Evolutionary conservation across 2,113 vertebrate genomes (phyloP), one percentile per base, ranked within the genome.

Genomic region (Scomber colias): DNA sequence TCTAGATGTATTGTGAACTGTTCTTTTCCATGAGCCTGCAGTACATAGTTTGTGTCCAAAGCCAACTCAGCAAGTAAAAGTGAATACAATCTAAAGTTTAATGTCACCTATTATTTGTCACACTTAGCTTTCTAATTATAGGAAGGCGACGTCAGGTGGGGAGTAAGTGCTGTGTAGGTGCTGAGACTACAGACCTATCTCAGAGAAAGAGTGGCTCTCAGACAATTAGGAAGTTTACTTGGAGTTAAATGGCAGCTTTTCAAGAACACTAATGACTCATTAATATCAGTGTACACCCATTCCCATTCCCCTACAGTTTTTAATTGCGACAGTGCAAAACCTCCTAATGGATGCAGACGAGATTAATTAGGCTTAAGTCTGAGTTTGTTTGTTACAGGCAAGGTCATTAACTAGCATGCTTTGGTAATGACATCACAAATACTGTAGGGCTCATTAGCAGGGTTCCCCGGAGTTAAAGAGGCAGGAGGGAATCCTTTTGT

Each of bases 321-420:
- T 87, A 89, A 87, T 79, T 80, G 57, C 51, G 0, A 77, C 62
- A 74, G 75, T 31, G 40, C 53, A 81, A 60, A 64, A 69, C 69
- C 60, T 75, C 71, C 67, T 90, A 81, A 92, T 81, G 72, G 79
- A 79, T 82, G 65, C 83, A 83, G 75, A 90, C 81, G 80, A 91
- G 90, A 92, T 91, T 91, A 91, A 92, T 92, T 91, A 91, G 89
- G 87, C 75, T 88, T 77, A 91, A 88, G 50, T 55, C 40, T 79
- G 19, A 87, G 75, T 88, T 89, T 90, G 90, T 92, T 92, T 94
- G 85, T 86, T 86, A 68, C 55, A 81, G 61, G 44, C 69, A 72
- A 84, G 81, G 84, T 93, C 90, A 90, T 89, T 90, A 89, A 75
- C 64, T 66, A 68, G 74, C 79, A 77, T 85, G 76, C 75, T 87